Percentiles rank a stretch among this genome's conserved stretches.
These are phyloP conservation scores for Mimumesa dahlbomi DNA, from an alignment of 2,888 invertebrate species.

Conservation along the genomic window DNA sequence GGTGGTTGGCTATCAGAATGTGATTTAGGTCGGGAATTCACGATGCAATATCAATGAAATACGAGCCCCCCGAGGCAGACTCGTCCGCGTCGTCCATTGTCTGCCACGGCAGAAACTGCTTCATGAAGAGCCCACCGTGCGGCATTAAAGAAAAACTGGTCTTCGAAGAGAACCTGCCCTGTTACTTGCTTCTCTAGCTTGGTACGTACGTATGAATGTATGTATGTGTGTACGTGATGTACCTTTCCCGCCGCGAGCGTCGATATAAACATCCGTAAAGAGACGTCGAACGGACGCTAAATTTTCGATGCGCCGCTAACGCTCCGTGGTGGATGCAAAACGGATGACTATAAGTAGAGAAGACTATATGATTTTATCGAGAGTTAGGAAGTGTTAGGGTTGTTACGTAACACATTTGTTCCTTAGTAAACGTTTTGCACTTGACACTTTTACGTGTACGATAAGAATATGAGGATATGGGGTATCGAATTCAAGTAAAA, in stretches of 20 bases:
- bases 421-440: too few relatives aligned
- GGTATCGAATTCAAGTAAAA: too few relatives aligned
- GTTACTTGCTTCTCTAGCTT: slow-evolving; percentile 5
- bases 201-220: too few relatives aligned
- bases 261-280: slow-evolving; percentile 45
- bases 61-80: slow-evolving; percentile 48
- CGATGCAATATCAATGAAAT: slow-evolving; percentile 62
- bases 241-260: slow-evolving; percentile 34
- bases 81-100: slow-evolving; percentile 52
- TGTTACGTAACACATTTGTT: too few relatives aligned
- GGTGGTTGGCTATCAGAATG: slow-evolving; percentile 51
- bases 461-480: too few relatives aligned
- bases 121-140: slow-evolving; percentile 44
- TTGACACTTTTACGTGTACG: too few relatives aligned
- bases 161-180: slow-evolving; percentile 50
- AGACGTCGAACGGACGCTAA: slow-evolving; percentile 23
- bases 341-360: too few relatives aligned
- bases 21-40: slow-evolving; percentile 58
- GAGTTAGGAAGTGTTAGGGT: too few relatives aligned
- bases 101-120: slow-evolving; percentile 48
- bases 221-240: slow-evolving; percentile 12
- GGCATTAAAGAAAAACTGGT: slow-evolving; percentile 57
- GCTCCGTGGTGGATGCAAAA: too few relatives aligned
- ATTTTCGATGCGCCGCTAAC: not conserved
- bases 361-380: too few relatives aligned